Evolutionary conservation across 23 tunicate species (phyloP).

Genomic region (Styela clava): DNA sequence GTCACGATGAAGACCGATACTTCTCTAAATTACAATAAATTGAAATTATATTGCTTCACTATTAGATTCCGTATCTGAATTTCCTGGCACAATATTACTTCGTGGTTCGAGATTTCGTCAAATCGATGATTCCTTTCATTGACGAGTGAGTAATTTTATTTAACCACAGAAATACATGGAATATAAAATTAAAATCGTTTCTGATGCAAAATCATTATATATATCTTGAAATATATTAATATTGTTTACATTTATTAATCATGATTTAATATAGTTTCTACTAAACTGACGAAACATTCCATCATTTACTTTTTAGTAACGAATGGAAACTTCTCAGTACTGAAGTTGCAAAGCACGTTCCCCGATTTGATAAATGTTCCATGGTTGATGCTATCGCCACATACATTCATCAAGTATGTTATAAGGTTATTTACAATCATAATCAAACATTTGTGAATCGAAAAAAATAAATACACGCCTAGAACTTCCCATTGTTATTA

Average conservation of each 20-base stretch:
- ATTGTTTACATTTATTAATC: not conserved
- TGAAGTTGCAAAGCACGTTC: constrained; percentile 56
- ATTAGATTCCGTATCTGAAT: constrained; percentile 69
- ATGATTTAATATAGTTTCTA: not conserved
- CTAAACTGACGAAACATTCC: not conserved
- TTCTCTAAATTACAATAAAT: too few species aligned
- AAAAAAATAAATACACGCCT: too few species aligned
- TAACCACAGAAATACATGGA: too few species aligned
- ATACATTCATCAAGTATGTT: constrained; percentile 75
- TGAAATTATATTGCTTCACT: too few species aligned
- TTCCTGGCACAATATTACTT: constrained; percentile 65
- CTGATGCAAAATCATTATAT: too few species aligned
- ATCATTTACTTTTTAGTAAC: not conserved
- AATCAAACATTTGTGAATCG: too few species aligned
- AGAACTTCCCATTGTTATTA: too few species aligned
- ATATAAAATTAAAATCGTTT: too few species aligned
- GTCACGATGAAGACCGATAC: too few species aligned
- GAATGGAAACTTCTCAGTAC: constrained; percentile 59
- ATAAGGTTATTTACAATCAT: too few species aligned
- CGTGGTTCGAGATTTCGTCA: constrained; percentile 58
- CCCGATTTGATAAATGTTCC: constrained; percentile 48
- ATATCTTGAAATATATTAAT: too few species aligned
- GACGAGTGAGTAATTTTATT: constrained; percentile 72
- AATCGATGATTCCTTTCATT: constrained; percentile 59
- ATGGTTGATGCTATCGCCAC: constrained; percentile 85